These are phyloP conservation scores for Lepisosteus osseus DNA, from an alignment of 2,113 vertebrate genomes.

Conservation along the genomic window DNA sequence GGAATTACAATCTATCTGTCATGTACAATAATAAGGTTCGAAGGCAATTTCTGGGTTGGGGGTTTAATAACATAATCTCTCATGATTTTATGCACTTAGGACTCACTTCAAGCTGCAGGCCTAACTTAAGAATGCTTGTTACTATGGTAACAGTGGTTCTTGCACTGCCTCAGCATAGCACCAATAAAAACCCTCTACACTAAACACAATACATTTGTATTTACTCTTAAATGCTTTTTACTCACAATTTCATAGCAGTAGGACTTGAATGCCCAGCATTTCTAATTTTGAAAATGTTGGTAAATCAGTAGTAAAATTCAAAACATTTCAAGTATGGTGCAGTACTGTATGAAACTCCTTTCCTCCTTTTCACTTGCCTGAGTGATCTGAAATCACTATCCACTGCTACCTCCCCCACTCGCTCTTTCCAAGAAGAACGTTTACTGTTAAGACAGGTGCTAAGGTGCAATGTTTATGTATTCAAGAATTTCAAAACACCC, in stretches of 20 bases:
- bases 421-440: too few relatives aligned
- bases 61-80: constrained; percentile 28
- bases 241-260: background rate
- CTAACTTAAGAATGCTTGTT: constrained; percentile 28
- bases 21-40: constrained; percentile 27
- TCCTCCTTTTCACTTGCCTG: too few relatives aligned
- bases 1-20: constrained; percentile 19
- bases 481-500: too few relatives aligned
- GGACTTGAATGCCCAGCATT: too few relatives aligned
- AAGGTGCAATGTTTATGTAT: too few relatives aligned
- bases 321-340: too few relatives aligned
- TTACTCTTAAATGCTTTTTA: constrained; percentile 10
- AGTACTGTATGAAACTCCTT: too few relatives aligned
- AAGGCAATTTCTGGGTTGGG: constrained; percentile 23
- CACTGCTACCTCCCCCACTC: too few relatives aligned
- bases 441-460: too few relatives aligned
- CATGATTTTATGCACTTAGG: constrained; percentile 28
- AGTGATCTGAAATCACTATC: too few relatives aligned
- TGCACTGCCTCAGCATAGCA: constrained; percentile 17
- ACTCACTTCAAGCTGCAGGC: constrained; percentile 26
- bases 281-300: too few relatives aligned
- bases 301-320: too few relatives aligned
- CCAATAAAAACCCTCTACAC: constrained; percentile 8
- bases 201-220: constrained; percentile 12
- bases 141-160: constrained; percentile 36